Evolutionary conservation across 2,888 invertebrate genomes (phyloP), one percentile per base, ranked within the genome.

Genomic region (Callosobruchus maculatus): DNA sequence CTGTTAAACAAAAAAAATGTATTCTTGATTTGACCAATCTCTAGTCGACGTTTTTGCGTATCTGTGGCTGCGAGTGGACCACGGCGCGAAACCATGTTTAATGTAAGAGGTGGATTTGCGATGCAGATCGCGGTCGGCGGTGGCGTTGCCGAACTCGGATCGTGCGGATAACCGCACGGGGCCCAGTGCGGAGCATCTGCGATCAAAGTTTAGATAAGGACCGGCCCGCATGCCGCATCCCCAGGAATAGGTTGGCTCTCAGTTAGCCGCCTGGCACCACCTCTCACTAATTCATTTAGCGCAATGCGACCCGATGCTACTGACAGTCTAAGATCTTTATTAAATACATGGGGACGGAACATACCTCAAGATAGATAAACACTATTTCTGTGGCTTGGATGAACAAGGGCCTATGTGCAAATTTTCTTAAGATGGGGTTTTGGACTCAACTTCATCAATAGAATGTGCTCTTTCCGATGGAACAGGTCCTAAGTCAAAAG

Each of bases 71-170:
- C 49, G 13, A 3, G 3, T 49, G 49, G 49, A 79, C 80, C 81
- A 79, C 81, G 82, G 83, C 83, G 83, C 80, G 83, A 83, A 83
- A 81, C 83, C 81, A 84, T 84, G 84, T 84, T 83, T 84, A 84
- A 84, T 84, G 83, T 82, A 84, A 82, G 81, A 84, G 74, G 22
- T 68, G 21, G 83, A 84, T 84, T 83, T 83, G 84, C 81, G 82
- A 81, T 83, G 83, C 83, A 78, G 78, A 79, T 78, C 21, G 22
- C 68, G 22, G 49, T 68, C 68, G 68, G 68, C 22, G 78, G 77
- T 73, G 74, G 71, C 73, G 75, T 72, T 76, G 74, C 76, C 76
- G 76, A 79, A 78, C 77, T 77, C 75, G 76, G 74, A 78, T 78
- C 79, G 79, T 78, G 80, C 75, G 80, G 78, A 78, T 79, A 80